Base-by-base conservation (phyloP, 2,797 vertebrate genomes). In the Melanotaenia parkinsoni region DNA sequence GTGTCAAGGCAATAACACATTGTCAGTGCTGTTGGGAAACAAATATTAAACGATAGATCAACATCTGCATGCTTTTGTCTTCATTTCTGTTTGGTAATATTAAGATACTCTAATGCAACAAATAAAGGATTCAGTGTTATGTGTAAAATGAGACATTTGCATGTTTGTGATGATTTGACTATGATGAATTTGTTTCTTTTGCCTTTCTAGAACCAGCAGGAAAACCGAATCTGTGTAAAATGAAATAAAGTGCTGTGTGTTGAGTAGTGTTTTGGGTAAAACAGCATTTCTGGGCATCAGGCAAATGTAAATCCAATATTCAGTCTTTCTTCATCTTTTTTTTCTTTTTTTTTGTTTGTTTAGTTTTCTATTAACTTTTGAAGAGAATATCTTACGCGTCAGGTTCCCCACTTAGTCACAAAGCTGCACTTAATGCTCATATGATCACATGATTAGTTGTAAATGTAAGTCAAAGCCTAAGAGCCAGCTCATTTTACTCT, bases 1-100 rank as follows among this genome's bases (percentile, higher is more conserved):
- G 89, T 86, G 85, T 94, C 92, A 93, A 90, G 88, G 89, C 92
- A 94, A 93, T 92, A 93, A 92, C 91, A 90, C 87, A 92, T 89
- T 87, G 88, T 90, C 89, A 87, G 80, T 81, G 86, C 87, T 93
- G 85, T 91, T 91, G 88, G 91, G 88, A 88, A 81, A 92, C 89
- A 92, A 94, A 94, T 94, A 95, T 95, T 93, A 30, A 30, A 5
- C 30, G 3, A 30, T 30, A 30, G 30, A 30, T 30, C 30, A 30
- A 30, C 30, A 30, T 30, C 30, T 30, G 30, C 4, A 90, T 92
- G 91, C 91, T 89, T 79, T 82, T 61, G 80, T 79, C 91, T 92
- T 88, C 91, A 93, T 94, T 94, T 88, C 87, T 87, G 80, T 84
- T 89, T 77, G 87, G 94, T 91, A 86, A 91, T 93, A 90, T 92